phyloP scores from a whole-genome alignment of 2,888 invertebrate genomes.

The Ichneumoninae sp. region DNA sequence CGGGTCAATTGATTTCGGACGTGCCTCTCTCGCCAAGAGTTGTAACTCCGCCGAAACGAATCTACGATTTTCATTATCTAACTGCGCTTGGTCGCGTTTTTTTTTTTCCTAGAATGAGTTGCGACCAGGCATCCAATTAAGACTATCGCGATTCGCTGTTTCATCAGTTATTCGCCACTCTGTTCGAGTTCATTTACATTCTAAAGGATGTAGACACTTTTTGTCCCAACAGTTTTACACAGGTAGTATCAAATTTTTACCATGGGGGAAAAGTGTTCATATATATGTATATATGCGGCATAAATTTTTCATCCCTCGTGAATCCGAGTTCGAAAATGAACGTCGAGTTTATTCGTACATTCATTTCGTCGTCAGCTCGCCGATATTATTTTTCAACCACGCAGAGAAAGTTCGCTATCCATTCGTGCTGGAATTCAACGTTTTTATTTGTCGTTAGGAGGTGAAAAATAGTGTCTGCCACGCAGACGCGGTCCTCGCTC shows the following conservation, averaged over 20 bases:
- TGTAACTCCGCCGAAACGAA: conserved; percentile 40
- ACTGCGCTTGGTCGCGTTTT: conserved; percentile 9
- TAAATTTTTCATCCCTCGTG: not conserved
- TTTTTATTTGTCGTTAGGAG: not conserved
- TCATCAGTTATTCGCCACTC: not conserved
- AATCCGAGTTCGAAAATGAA: not conserved
- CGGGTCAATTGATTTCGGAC: conserved; percentile 64
- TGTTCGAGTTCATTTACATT: not conserved
- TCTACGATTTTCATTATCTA: conserved; percentile 50
- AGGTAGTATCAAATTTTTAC: not conserved
- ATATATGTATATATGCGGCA: not conserved
- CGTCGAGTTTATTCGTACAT: not conserved
- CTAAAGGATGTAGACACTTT: not conserved
- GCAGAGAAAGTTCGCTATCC: not conserved
- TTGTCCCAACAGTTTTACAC: not conserved
- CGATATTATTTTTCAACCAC: not conserved
- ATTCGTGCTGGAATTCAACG: not conserved
- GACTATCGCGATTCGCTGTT: conserved; percentile 17
- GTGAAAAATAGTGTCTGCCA: not conserved
- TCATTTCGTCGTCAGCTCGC: not conserved
- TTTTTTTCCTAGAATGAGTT: not conserved
- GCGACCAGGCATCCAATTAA: conserved; percentile 17
- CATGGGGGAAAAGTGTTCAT: not conserved
- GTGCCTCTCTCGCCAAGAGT: conserved; percentile 29
- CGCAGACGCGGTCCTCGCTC: not conserved